Conservation (phyloP, 2,113 vertebrate genomes). For the Gallinago jamesoni region DNA sequence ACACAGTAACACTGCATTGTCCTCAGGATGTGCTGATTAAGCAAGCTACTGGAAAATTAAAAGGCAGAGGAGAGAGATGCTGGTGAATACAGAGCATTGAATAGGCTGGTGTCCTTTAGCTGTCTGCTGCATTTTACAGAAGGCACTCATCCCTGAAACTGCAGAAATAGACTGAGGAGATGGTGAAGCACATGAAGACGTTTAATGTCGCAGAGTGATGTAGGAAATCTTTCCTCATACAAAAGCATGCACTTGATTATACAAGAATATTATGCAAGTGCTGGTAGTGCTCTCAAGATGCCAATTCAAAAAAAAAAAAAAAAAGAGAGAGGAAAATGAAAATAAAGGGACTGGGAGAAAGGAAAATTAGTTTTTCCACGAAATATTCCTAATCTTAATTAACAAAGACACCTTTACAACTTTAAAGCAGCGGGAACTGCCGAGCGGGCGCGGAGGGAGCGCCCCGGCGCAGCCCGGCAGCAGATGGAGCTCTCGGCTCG, state of each 20-base stretch:
- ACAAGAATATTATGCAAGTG: neutral
- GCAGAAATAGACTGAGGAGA: neutral
- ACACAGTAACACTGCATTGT: neutral
- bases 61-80: neutral
- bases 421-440: neutral
- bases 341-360: neutral
- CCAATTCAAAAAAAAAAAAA: neutral
- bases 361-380: neutral
- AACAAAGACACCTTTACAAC: neutral
- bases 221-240: neutral
- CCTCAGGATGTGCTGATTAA: neutral
- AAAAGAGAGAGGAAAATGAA: neutral
- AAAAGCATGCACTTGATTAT: neutral
- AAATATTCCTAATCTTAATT: neutral
- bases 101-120: neutral
- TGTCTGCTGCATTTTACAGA: neutral
- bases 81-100: neutral
- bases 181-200: neutral
- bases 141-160: neutral
- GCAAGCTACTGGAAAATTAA: neutral
- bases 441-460: rapidly evolving
- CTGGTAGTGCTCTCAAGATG: neutral
- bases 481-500: slow-evolving; percentile 66
- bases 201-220: neutral
- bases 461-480: neutral